These are phyloP conservation scores for Brienomyrus longianalis DNA, from an alignment of 2,113 vertebrate species.

Conservation along the genomic window DNA sequence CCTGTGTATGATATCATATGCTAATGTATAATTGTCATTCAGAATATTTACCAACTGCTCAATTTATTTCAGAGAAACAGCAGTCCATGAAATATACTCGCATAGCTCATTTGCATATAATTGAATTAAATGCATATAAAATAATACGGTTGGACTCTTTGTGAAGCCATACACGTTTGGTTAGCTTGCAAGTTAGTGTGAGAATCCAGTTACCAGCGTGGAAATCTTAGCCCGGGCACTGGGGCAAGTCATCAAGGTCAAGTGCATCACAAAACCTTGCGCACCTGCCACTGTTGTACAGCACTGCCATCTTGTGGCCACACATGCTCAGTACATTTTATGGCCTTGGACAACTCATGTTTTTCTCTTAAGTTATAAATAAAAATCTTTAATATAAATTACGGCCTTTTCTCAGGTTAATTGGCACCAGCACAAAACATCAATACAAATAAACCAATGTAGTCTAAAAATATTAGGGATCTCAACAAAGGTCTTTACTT, in stretches of 20 bases:
- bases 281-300: neutral
- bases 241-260: neutral
- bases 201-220: neutral
- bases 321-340: neutral
- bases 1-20: neutral
- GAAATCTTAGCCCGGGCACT: neutral
- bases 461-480: neutral
- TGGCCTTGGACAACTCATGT: neutral
- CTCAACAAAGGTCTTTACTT: neutral
- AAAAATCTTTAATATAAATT: neutral
- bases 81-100: neutral
- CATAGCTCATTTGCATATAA: neutral
- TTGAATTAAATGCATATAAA: neutral
- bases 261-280: neutral
- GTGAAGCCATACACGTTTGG: neutral
- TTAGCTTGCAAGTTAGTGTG: neutral
- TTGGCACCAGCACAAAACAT: neutral
- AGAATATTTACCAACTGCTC: neutral
- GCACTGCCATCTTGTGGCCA: conserved; percentile 30
- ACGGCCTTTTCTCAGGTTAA: neutral
- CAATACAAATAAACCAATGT: neutral
- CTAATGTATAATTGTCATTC: neutral
- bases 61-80: neutral
- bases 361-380: neutral
- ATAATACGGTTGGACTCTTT: neutral